Base-by-base conservation (phyloP, 2,888 invertebrate genomes). In the Branchipolynoe longqiensis region DNA sequence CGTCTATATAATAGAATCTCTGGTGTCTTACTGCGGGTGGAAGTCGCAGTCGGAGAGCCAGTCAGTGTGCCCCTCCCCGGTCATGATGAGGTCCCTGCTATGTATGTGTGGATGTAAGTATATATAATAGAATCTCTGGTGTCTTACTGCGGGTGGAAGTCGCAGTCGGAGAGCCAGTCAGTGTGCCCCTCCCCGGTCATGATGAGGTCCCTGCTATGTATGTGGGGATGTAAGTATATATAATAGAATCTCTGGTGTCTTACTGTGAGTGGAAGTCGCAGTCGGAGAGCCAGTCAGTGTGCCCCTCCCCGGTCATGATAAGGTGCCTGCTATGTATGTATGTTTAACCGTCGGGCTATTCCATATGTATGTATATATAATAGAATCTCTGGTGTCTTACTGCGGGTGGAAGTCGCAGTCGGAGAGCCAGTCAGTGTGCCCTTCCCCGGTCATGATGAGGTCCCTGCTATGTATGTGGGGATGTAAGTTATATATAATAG, bases 391-490 rank as follows among this genome's bases (percentile, higher is more conserved):
- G n/a, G 8, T 31, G 38, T 86, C 92, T 90, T 90, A 93, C 93
- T 90, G 90, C 28, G 94, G 94, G 88, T 94, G 93, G 91, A 94
- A 94, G 88, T 93, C 93, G 87, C 93, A 93, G 82, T 91, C 91
- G 36, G 94, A 92, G 40, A 94, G 92, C 94, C 94, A 94, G 88
- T 93, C 93, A 48, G 93, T 91, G 88, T 94, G 94, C 12, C 94
- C 94, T 87, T 92, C 92, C 12, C 94, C 94, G 48, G 93, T 93
- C 92, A 94, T 92, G 59, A 94, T 92, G 85, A 93, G 90, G 82
- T 93, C 92, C 73, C 93, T 92, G 85, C 91, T 90, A 0, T 93
- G 93, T 54, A 94, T 90, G 0, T n/a, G n/a, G n/a, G n/a, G n/a
- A n/a, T n/a, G n/a, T n/a, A n/a, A n/a, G n/a, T n/a, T n/a, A n/a